Base-by-base conservation (phyloP, 2,888 invertebrate species). In the Mycalesis mineus region DNA sequence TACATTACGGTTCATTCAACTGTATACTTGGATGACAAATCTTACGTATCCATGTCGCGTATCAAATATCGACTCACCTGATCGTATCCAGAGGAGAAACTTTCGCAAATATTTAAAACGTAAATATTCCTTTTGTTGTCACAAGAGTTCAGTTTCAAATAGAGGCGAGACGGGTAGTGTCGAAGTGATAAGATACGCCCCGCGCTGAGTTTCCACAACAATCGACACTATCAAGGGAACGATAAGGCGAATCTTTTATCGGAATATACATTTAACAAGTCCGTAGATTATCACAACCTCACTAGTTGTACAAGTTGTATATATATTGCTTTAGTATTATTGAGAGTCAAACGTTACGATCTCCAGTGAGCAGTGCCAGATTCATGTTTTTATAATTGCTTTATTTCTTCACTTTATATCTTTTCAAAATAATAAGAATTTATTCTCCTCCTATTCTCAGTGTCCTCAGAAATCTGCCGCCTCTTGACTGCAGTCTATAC, bases 131-230 rank as follows among this genome's bases (percentile, higher is more conserved):
- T 29, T 29, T 51, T 51, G 29, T 40, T 31, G 9, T 15, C 17
- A 33, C 41, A 52, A 52, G 29, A 41, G 39, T 42, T 52, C n/a
- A 45, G 65, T 67, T 67, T 67, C 68, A 67, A 68, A 77, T 68
- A 68, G 64, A 68, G 57, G 68, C 36, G 14, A 42, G 54, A 62
- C 62, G 66, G 63, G 57, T 60, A 63, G 63, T 73, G 65, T 62
- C 58, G 47, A 45, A 56, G 62, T 64, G 75, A 83, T 82, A 82
- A 67, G 73, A 64, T 84, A 84, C 83, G 81, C 67, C n/a, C 59
- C 62, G 65, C 60, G 72, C 42, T 70, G 69, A 70, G 69, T 75
- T 66, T 72, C 68, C 71, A 78, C 66, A 76, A 73, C 73, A 74
- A 73, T 74, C 71, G 63, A 67, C 77, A 79, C 74, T 77, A 73